Evolutionary conservation across 1,140 invertebrate species (phyloP).

Genomic region (Drosophila seguyi): DNA sequence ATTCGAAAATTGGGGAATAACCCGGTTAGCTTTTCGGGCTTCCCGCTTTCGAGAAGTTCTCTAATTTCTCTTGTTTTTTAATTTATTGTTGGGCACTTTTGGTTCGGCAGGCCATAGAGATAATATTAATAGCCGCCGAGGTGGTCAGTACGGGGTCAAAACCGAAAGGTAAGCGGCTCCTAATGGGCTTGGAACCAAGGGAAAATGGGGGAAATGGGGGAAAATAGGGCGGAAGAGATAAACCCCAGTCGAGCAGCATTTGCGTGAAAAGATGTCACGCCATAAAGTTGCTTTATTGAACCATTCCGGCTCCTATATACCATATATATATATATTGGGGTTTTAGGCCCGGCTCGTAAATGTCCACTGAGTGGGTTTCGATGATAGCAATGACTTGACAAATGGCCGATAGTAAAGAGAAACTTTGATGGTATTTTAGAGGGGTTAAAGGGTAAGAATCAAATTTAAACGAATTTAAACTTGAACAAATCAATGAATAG

Average conservation of each 20-base stretch:
- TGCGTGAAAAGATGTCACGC: constrained; percentile 52
- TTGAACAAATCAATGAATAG: not conserved
- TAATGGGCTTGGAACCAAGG: constrained; percentile 15
- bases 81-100: constrained; percentile 50
- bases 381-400: constrained; percentile 32
- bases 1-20: constrained; percentile 28
- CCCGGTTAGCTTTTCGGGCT: constrained; percentile 12
- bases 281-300: constrained; percentile 51
- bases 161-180: constrained; percentile 33
- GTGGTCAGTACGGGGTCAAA: constrained; percentile 18
- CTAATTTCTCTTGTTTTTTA: constrained; percentile 49
- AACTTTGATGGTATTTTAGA: constrained; percentile 2
- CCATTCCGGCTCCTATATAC: constrained; percentile 11
- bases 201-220: not conserved
- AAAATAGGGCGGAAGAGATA: constrained; percentile 18
- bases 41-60: constrained; percentile 27
- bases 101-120: constrained; percentile 31
- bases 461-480: constrained; percentile 1
- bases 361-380: constrained; percentile 25
- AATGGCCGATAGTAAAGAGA: constrained; percentile 11
- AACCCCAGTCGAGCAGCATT: constrained; percentile 11
- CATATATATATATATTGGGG: constrained; percentile 10
- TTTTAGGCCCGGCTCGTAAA: constrained; percentile 27
- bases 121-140: constrained; percentile 49
- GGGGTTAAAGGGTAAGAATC: not conserved